Conservation (phyloP, 1,140 invertebrate genomes). For the Himalopsyche phryganea region DNA sequence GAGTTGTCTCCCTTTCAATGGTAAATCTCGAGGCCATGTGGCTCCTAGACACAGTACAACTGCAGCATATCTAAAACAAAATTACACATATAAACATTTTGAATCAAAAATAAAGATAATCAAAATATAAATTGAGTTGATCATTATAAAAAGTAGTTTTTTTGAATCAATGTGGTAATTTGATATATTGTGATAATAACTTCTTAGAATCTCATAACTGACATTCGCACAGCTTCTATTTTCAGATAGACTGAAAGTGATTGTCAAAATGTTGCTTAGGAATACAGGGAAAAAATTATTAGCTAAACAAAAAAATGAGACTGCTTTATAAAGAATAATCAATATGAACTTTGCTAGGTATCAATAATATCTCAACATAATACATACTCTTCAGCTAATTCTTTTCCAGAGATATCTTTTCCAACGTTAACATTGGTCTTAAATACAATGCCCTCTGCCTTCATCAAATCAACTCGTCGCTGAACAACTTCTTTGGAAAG, state of each 20-base stretch:
- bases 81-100: background rate
- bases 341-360: too few species aligned
- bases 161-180: too few species aligned
- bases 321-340: too few species aligned
- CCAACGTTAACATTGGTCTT: conserved; percentile 88
- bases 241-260: too few species aligned
- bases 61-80: conserved; percentile 66
- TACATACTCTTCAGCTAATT: conserved; percentile 55
- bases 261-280: too few species aligned
- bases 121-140: background rate
- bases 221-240: too few species aligned
- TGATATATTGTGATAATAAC: too few species aligned
- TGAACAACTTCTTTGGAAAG: conserved; percentile 90
- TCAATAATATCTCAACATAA: background rate
- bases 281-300: too few species aligned
- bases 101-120: background rate
- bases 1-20: conserved; percentile 78
- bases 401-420: conserved; percentile 79
- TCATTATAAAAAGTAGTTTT: too few species aligned
- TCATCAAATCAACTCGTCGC: conserved; percentile 81
- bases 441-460: conserved; percentile 89
- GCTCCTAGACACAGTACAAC: conserved; percentile 89
- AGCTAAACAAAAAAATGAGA: too few species aligned
- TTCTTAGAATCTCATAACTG: too few species aligned
- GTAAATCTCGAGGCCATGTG: conserved; percentile 93